Conservation (phyloP, 2,888 invertebrate genomes). For the Habrosyne pyritoides region DNA sequence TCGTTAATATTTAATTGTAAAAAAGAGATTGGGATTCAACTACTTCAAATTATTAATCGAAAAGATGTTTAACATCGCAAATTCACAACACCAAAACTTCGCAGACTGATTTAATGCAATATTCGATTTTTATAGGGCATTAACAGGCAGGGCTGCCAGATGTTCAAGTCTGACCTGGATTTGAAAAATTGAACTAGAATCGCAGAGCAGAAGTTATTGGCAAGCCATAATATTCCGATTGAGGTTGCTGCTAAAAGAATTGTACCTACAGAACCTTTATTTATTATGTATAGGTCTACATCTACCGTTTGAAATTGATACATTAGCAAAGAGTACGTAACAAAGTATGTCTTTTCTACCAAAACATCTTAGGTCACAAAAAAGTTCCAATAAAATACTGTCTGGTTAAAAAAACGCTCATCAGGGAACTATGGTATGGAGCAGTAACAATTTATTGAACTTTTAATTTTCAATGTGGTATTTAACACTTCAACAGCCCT, state of each 20-base stretch:
- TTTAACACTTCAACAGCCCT: background rate
- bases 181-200: slow-evolving; percentile 1
- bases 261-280: background rate
- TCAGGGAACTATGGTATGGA: background rate
- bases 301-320: too few relatives aligned
- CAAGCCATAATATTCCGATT: background rate
- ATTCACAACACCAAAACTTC: slow-evolving; percentile 48
- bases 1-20: background rate
- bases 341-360: too few relatives aligned
- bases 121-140: slow-evolving; percentile 35
- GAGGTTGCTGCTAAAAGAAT: background rate
- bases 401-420: background rate
- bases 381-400: background rate
- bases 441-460: background rate
- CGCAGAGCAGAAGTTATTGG: slow-evolving; percentile 1
- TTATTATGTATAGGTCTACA: background rate
- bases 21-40: slow-evolving; percentile 47
- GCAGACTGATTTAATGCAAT: slow-evolving; percentile 43
- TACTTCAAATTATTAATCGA: slow-evolving; percentile 52
- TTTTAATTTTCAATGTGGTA: background rate
- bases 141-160: slow-evolving; percentile 12
- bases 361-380: too few relatives aligned
- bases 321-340: too few relatives aligned
- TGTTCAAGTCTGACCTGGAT: slow-evolving; percentile 1
- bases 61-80: slow-evolving; percentile 52